phyloP scores from a whole-genome alignment of 2,888 invertebrate genomes.

The Gymnoscelis rufifasciata region DNA sequence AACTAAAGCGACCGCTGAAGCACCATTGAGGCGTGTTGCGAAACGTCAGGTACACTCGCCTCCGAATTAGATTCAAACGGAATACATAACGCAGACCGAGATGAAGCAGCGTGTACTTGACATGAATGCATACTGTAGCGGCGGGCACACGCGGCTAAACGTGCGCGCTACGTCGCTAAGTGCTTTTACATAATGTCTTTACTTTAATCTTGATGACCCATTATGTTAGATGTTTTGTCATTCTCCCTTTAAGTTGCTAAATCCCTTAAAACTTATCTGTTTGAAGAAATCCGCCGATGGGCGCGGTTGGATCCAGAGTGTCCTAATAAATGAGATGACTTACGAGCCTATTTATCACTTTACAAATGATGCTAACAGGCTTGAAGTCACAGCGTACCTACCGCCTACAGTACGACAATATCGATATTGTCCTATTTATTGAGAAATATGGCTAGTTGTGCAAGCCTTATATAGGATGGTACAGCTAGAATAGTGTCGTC shows the following conservation, averaged over 20 bases:
- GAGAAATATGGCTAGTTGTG: conserved; percentile 1
- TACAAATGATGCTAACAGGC: conserved; percentile 15
- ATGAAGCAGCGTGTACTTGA: conserved; percentile 25
- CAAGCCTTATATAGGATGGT: not conserved
- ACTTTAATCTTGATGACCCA: conserved; percentile 27
- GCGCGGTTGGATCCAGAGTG: conserved; percentile 10
- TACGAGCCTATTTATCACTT: conserved; percentile 16
- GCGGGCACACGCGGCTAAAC: conserved; percentile 18
- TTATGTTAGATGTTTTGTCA: conserved; percentile 27
- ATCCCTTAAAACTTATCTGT: conserved; percentile 7
- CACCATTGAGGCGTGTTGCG: conserved; percentile 5
- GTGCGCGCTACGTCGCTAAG: conserved; percentile 23
- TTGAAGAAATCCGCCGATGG: conserved; percentile 6
- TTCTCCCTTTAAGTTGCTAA: conserved; percentile 18
- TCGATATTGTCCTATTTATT: conserved; percentile 2
- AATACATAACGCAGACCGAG: conserved; percentile 9
- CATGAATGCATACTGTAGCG: conserved; percentile 22
- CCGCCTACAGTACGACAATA: conserved; percentile 11
- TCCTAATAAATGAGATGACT: conserved; percentile 13
- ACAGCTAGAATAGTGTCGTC: too few relatives aligned
- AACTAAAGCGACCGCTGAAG: conserved; percentile 1
- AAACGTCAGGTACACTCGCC: conserved; percentile 11
- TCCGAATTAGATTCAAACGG: conserved; percentile 17
- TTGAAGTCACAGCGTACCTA: conserved; percentile 2
- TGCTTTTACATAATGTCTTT: conserved; percentile 28